These are phyloP conservation scores for Drosophila merina DNA, from an alignment of 2,888 invertebrate genomes.

Conservation along the genomic window DNA sequence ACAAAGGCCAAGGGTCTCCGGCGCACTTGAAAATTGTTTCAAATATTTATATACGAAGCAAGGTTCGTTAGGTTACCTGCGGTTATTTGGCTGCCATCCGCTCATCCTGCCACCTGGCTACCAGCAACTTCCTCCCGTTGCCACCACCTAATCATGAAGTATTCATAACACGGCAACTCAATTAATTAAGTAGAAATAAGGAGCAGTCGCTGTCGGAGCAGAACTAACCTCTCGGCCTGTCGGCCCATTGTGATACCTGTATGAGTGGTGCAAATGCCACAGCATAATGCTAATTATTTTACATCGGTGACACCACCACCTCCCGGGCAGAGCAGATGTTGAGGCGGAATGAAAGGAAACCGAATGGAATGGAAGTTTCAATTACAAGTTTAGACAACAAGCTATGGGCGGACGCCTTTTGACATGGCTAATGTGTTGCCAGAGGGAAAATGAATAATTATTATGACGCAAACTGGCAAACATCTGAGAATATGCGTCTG, in stretches of 20 bases:
- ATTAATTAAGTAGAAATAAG: slow-evolving; percentile 73
- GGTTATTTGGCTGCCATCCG: slow-evolving; percentile 56
- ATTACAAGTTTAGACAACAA: slow-evolving; percentile 57
- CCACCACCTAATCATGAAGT: slow-evolving; percentile 54
- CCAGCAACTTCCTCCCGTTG: not conserved
- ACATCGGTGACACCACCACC: slow-evolving; percentile 33
- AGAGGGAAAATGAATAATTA: slow-evolving; percentile 55
- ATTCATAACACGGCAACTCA: slow-evolving; percentile 76
- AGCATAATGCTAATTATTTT: slow-evolving; percentile 74
- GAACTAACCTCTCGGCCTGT: slow-evolving; percentile 25
- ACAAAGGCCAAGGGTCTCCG: slow-evolving; percentile 71
- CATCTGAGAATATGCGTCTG: not conserved
- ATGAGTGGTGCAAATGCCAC: slow-evolving; percentile 45
- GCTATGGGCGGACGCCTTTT: slow-evolving; percentile 25
- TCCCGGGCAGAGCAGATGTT: not conserved
- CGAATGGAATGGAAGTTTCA: slow-evolving; percentile 49
- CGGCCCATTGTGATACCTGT: slow-evolving; percentile 29
- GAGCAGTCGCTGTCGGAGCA: slow-evolving; percentile 26
- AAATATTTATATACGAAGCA: slow-evolving; percentile 68
- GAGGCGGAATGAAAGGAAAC: not conserved
- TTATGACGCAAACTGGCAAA: slow-evolving; percentile 17
- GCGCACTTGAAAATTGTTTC: slow-evolving; percentile 77
- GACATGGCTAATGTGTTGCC: slow-evolving; percentile 58
- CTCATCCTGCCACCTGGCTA: slow-evolving; percentile 22
- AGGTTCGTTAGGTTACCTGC: slow-evolving; percentile 63